A percentile compares a stretch with the other conserved stretches of the same genome.
These are phyloP conservation scores for Erythrocercus mccallii DNA, from an alignment of 2,113 vertebrate genomes.

Conservation along the genomic window DNA sequence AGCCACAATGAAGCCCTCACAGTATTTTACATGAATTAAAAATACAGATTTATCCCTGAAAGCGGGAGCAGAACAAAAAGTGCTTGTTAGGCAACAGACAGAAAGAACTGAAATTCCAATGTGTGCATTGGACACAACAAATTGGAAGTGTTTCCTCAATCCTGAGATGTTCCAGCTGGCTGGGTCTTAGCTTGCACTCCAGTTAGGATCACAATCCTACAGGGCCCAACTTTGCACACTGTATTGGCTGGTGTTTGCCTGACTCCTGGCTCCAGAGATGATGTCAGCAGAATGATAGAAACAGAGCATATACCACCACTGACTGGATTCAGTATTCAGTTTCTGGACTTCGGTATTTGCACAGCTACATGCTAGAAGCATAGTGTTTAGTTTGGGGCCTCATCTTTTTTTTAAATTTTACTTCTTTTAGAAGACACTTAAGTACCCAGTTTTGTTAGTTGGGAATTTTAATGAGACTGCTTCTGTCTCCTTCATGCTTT, in stretches of 20 bases:
- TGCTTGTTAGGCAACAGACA: neutral
- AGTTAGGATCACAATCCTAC: neutral
- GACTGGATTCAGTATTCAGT: neutral
- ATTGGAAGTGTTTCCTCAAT: neutral
- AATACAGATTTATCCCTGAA: neutral
- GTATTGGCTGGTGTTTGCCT: fast-evolving
- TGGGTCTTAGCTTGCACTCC: neutral
- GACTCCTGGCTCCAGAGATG: neutral
- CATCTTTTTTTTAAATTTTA: neutral
- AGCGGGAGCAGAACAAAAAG: neutral
- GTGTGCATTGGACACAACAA: neutral
- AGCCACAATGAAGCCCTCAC: neutral
- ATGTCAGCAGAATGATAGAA: neutral
- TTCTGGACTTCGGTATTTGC: neutral
- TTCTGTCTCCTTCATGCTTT: neutral
- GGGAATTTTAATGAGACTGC: neutral
- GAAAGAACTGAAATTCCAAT: neutral
- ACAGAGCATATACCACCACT: neutral
- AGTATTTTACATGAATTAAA: neutral
- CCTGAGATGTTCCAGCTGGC: neutral
- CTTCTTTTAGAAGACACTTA: neutral
- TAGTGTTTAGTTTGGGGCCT: neutral
- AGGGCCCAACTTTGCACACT: fast-evolving
- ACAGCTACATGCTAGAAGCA: neutral
- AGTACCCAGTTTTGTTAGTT: neutral